Evolutionary conservation across 2,113 vertebrate genomes (phyloP).

Genomic region (Larimichthys polyactis): DNA sequence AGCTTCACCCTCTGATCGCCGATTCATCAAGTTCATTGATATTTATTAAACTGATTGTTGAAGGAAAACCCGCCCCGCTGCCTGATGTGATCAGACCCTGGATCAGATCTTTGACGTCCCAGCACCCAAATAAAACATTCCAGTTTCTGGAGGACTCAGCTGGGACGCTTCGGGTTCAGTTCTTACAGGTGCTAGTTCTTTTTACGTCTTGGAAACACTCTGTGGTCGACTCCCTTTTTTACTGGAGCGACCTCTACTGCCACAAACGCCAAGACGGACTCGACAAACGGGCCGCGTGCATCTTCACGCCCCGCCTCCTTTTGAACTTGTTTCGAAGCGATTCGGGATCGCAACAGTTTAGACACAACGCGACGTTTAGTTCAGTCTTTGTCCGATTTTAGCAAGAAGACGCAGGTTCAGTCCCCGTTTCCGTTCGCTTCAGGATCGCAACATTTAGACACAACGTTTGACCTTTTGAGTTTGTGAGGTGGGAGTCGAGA

Average conservation of each 20-base stretch:
- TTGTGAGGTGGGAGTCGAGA: not conserved
- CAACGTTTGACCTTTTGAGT: too few relatives aligned
- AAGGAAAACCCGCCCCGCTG: not conserved
- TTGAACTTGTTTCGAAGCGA: not conserved
- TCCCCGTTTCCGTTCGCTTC: too few relatives aligned
- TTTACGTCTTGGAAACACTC: slow-evolving; percentile 16
- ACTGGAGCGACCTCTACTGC: slow-evolving; percentile 79
- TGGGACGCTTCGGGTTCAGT: slow-evolving; percentile 3
- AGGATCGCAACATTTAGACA: too few relatives aligned
- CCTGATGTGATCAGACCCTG: not conserved
- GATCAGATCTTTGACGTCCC: not conserved
- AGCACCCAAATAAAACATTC: not conserved
- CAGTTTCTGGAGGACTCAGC: not conserved
- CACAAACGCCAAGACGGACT: slow-evolving; percentile 72
- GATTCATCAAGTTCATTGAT: not conserved
- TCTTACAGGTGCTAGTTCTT: slow-evolving; percentile 53
- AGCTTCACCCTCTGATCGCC: not conserved
- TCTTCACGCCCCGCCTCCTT: not conserved
- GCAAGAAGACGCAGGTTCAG: too few relatives aligned
- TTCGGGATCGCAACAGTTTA: too few relatives aligned
- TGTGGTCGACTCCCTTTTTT: slow-evolving; percentile 2
- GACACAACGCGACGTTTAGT: not conserved
- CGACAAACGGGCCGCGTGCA: not conserved
- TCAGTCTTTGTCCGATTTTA: not conserved
- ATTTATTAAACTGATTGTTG: not conserved